These are phyloP conservation scores for Lottia gigantea DNA, from an alignment of 2,888 invertebrate genomes.

Conservation along the genomic window DNA sequence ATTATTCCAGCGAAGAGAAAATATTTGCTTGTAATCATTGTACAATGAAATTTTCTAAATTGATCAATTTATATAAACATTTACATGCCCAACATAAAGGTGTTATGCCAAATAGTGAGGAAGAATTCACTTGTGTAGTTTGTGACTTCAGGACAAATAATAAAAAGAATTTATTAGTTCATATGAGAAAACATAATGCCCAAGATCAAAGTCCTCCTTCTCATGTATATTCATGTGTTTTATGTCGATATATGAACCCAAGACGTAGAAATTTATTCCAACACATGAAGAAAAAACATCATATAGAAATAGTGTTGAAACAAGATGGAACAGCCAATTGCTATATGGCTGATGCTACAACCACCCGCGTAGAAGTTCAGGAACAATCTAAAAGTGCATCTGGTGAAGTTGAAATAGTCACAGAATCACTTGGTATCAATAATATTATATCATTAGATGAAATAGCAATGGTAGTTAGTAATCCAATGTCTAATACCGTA, in stretches of 20 bases:
- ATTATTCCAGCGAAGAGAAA: slow-evolving; percentile 58
- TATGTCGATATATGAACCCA: slow-evolving; percentile 61
- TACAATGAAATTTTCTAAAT: slow-evolving; percentile 64
- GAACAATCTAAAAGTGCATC: not conserved
- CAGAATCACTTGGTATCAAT: slow-evolving; percentile 24
- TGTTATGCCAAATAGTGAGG: slow-evolving; percentile 46
- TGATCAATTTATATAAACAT: slow-evolving; percentile 66
- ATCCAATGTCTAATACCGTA: not conserved
- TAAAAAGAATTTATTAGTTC: slow-evolving; percentile 62
- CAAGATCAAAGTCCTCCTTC: slow-evolving; percentile 58
- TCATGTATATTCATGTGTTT: slow-evolving; percentile 62
- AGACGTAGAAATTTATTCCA: slow-evolving; percentile 58
- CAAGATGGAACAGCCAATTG: slow-evolving; percentile 55
- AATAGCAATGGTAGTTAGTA: not conserved
- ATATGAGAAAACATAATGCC: slow-evolving; percentile 64
- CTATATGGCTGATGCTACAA: slow-evolving; percentile 39
- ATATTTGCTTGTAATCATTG: slow-evolving; percentile 66
- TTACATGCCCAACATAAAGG: slow-evolving; percentile 60
- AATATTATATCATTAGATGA: slow-evolving; percentile 7
- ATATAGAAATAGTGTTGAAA: slow-evolving; percentile 57
- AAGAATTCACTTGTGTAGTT: slow-evolving; percentile 60
- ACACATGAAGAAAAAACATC: slow-evolving; percentile 65
- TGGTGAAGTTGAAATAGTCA: slow-evolving; percentile 6
- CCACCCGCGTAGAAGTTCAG: not conserved
- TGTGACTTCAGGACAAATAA: slow-evolving; percentile 61